Evolutionary conservation across 1,140 invertebrate species (phyloP).

Genomic region (Ostrea edulis): DNA sequence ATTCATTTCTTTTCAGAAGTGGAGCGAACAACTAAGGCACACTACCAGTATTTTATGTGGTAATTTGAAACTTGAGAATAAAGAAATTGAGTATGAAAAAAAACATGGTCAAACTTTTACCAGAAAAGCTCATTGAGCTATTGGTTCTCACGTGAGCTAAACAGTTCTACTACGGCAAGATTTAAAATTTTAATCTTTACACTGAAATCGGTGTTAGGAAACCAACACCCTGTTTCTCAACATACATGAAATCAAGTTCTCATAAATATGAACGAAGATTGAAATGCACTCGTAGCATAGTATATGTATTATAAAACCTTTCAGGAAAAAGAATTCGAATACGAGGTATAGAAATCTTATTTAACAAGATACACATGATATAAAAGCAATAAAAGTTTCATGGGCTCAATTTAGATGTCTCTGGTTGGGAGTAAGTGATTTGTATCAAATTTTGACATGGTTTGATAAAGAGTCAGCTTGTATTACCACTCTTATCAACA

Average conservation of each 20-base stretch:
- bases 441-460: not conserved
- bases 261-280: not conserved
- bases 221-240: not conserved
- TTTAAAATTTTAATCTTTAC: no score
- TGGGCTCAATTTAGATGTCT: not conserved
- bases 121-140: no score
- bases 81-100: no score
- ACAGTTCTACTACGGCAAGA: no score
- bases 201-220: not conserved
- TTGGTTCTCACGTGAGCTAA: no score
- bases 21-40: no score
- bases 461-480: not conserved
- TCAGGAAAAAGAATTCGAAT: not conserved
- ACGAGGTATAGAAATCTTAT: not conserved
- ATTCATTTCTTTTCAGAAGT: no score
- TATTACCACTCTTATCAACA: conserved; percentile 20
- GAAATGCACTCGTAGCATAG: not conserved
- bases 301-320: not conserved
- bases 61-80: no score
- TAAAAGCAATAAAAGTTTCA: conserved; percentile 13
- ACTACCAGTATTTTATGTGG: no score
- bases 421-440: conserved; percentile 29
- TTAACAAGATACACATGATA: conserved; percentile 4
- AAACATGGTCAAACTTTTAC: no score
- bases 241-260: not conserved